A percentile compares a stretch with the other conserved stretches of the same genome.
These are phyloP conservation scores for Ormyrus thymus DNA, from an alignment of 2,888 invertebrate species.

Conservation along the genomic window DNA sequence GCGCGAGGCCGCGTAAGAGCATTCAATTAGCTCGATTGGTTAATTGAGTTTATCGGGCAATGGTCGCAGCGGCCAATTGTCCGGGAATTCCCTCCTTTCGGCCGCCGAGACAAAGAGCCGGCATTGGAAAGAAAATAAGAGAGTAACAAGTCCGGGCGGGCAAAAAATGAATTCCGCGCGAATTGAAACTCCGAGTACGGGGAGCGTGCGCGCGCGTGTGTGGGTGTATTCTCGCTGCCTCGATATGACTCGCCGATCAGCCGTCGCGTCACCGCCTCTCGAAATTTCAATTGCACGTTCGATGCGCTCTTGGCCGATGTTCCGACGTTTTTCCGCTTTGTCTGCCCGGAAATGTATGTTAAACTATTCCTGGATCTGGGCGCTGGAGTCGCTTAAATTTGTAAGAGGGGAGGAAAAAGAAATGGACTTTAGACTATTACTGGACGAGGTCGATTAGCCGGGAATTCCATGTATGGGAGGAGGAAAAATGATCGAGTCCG, in stretches of 20 bases:
- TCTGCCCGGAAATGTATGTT: slow-evolving; percentile 23
- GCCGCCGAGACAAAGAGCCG: neutral
- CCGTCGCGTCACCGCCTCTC: slow-evolving; percentile 2
- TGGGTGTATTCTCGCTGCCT: neutral
- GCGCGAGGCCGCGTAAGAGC: slow-evolving; percentile 51
- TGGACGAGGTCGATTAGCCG: slow-evolving; percentile 23
- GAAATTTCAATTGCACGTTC: slow-evolving; percentile 47
- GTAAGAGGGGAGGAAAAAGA: neutral
- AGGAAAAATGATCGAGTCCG: slow-evolving; percentile 24
- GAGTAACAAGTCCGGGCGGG: neutral
- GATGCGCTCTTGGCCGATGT: slow-evolving; percentile 28
- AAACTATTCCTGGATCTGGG: slow-evolving; percentile 14
- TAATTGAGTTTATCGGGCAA: slow-evolving; percentile 69
- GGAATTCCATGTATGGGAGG: neutral
- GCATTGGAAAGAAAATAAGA: neutral
- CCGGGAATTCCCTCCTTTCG: slow-evolving; percentile 59
- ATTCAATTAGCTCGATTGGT: slow-evolving; percentile 70
- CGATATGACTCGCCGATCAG: slow-evolving; percentile 42
- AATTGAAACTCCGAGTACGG: slow-evolving; percentile 15
- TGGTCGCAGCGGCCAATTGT: slow-evolving; percentile 59
- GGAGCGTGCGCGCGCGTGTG: neutral
- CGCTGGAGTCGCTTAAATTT: neutral
- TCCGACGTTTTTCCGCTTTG: neutral
- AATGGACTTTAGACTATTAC: slow-evolving; percentile 14
- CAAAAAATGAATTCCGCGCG: slow-evolving; percentile 33